Percentiles rank a stretch among this genome's conserved stretches.
These are phyloP conservation scores for Aurelia aurita complex sp. Pacific DNA, from an alignment of 30 jellyfish, hydroid and myxozoan genomes.

Conservation along the genomic window DNA sequence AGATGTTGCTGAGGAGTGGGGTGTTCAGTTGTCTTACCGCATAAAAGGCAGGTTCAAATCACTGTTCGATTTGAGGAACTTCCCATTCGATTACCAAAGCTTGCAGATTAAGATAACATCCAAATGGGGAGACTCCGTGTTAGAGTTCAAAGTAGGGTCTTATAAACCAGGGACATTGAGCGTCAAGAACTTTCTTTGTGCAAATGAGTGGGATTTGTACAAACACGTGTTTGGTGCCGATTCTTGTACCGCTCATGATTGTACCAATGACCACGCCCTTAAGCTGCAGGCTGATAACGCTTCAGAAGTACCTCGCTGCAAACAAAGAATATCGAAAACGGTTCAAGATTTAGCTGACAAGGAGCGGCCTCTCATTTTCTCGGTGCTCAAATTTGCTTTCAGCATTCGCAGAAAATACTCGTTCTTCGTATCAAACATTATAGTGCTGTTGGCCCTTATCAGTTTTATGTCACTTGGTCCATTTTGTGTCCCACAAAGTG, in stretches of 20 bases:
- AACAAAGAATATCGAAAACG: neutral
- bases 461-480: slow-evolving; percentile 70
- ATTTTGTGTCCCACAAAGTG: slow-evolving; percentile 72
- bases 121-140: slow-evolving; percentile 77
- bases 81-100: slow-evolving; percentile 82
- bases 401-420: slow-evolving; percentile 74
- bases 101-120: slow-evolving; percentile 72
- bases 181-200: slow-evolving; percentile 48
- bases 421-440: slow-evolving; percentile 62
- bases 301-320: slow-evolving; percentile 31
- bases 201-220: slow-evolving; percentile 78
- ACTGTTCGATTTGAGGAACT: slow-evolving; percentile 67
- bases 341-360: slow-evolving; percentile 13
- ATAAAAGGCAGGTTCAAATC: slow-evolving; percentile 79
- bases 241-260: slow-evolving; percentile 56
- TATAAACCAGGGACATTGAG: slow-evolving; percentile 37
- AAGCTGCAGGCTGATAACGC: neutral
- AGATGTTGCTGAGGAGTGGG: too few relatives aligned
- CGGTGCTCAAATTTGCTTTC: slow-evolving; percentile 64
- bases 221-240: slow-evolving; percentile 49
- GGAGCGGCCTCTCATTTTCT: slow-evolving; percentile 52
- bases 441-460: slow-evolving; percentile 70
- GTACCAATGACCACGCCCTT: slow-evolving; percentile 46
- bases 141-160: slow-evolving; percentile 56
- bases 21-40: slow-evolving; percentile 84